These are phyloP conservation scores for Charaxes varanes DNA, from an alignment of 1,140 invertebrate species.

Conservation along the genomic window DNA sequence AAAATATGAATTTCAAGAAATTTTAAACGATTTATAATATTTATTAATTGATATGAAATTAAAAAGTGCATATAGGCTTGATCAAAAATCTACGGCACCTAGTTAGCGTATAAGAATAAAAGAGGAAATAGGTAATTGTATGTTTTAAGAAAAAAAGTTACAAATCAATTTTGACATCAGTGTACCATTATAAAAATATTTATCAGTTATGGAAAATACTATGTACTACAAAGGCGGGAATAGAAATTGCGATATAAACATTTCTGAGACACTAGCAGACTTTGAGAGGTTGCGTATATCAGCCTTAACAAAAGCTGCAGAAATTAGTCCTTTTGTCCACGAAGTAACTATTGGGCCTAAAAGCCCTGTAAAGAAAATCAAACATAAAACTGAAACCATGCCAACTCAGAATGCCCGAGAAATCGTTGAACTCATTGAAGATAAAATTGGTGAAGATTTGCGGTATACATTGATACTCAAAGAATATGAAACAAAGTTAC, in stretches of 20 bases:
- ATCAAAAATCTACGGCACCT: no score
- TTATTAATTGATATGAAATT: no score
- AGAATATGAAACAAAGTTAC: slow-evolving; percentile 48
- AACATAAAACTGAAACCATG: slow-evolving; percentile 10
- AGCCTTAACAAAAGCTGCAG: slow-evolving; percentile 63
- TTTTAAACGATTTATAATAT: no score
- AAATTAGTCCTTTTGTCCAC: slow-evolving; percentile 62
- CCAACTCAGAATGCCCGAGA: slow-evolving; percentile 19
- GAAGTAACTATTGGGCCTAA: slow-evolving; percentile 69
- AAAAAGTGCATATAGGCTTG: no score
- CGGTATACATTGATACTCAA: slow-evolving; percentile 55
- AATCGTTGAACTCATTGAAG: slow-evolving; percentile 38
- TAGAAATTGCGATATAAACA: slow-evolving; percentile 37
- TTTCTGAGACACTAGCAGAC: slow-evolving; percentile 42
- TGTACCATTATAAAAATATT: not conserved
- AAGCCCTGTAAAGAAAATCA: slow-evolving; percentile 41
- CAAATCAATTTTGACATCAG: no score
- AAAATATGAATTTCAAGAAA: no score
- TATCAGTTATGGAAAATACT: slow-evolving; percentile 10
- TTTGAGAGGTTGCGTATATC: slow-evolving; percentile 60
- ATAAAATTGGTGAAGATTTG: slow-evolving; percentile 49
- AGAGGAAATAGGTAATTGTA: no score
- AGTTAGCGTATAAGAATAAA: no score
- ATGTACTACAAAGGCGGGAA: slow-evolving; percentile 12
- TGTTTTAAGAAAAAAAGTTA: no score